These are phyloP conservation scores for Myotis planiceps DNA, from an alignment of 2,797 vertebrate species.

Conservation along the genomic window DNA sequence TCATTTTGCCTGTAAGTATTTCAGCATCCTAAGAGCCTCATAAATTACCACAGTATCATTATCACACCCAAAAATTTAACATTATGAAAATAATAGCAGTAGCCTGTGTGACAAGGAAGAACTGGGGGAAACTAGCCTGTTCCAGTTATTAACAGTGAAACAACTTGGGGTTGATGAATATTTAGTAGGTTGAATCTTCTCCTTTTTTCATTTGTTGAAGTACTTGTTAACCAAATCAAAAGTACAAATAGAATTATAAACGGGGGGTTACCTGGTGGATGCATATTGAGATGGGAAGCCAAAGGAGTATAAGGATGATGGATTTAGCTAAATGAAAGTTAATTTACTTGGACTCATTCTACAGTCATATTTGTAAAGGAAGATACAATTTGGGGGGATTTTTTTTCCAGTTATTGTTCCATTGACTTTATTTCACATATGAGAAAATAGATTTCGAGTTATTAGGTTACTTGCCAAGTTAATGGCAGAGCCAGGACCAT, in stretches of 20 bases:
- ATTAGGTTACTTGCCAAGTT: not conserved
- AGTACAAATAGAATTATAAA: not conserved
- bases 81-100: not conserved
- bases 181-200: not conserved
- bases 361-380: not conserved
- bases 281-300: not conserved
- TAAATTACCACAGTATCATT: not conserved
- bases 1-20: not conserved
- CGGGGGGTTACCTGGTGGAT: not conserved
- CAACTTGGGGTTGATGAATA: not conserved
- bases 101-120: not conserved
- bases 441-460: not conserved
- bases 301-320: not conserved
- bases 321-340: not conserved
- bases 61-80: not conserved
- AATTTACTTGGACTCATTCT: not conserved
- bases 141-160: not conserved
- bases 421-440: not conserved
- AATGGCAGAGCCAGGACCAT: not conserved
- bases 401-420: not conserved
- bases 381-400: not conserved
- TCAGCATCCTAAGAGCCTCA: not conserved
- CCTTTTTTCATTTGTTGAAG: not conserved
- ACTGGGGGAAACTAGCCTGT: not conserved
- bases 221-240: not conserved